These are phyloP conservation scores for Anoura caudifer DNA, from an alignment of 2,113 vertebrate species.

Conservation along the genomic window DNA sequence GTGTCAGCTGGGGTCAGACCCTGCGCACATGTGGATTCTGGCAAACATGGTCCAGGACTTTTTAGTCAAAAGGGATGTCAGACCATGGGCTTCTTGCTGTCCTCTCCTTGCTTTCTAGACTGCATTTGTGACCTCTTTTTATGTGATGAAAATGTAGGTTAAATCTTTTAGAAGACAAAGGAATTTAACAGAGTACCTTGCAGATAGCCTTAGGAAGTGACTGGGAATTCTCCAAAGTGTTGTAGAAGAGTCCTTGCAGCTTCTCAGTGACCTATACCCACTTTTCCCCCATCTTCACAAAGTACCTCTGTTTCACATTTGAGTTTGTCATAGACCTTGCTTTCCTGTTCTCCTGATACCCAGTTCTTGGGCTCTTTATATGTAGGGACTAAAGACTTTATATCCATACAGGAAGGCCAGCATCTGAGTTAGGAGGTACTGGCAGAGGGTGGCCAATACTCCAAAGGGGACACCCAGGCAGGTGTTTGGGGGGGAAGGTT, in stretches of 20 bases:
- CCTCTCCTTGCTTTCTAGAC: constrained; percentile 31
- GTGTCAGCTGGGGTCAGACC: not conserved
- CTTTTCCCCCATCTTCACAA: not conserved
- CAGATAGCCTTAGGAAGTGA: constrained; percentile 2
- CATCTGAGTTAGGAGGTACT: not conserved
- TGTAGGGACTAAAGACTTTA: not conserved
- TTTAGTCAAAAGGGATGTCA: not conserved
- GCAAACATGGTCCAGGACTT: not conserved
- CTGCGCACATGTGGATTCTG: not conserved
- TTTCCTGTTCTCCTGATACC: not conserved
- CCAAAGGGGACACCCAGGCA: not conserved
- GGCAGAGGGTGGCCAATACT: not conserved
- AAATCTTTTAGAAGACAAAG: constrained; percentile 64
- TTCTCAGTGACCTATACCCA: not conserved
- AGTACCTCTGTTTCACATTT: not conserved
- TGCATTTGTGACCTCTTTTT: constrained; percentile 70
- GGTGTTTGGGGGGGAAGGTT: not conserved
- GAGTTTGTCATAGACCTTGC: not conserved
- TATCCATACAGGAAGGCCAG: not conserved
- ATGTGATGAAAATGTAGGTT: constrained; percentile 72
- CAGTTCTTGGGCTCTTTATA: not conserved
- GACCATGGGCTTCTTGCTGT: not conserved
- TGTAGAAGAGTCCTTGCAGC: not conserved
- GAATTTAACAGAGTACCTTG: constrained; percentile 20
- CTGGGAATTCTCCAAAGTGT: not conserved